Evolutionary conservation across 1,140 invertebrate genomes (phyloP).

Genomic region (Sitobion miscanthi): DNA sequence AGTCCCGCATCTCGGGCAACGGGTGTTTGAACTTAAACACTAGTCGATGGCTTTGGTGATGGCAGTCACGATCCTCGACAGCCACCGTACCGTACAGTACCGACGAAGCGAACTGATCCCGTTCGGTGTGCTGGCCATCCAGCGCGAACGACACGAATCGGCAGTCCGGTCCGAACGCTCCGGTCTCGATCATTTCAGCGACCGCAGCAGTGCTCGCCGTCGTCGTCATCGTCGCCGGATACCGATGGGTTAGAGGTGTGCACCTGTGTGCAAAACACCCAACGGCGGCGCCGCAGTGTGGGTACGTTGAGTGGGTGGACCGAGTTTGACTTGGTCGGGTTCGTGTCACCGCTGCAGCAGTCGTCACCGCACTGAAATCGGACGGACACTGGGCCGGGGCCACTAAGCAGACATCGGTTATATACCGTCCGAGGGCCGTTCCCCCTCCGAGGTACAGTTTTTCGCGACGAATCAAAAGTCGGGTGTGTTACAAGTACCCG

Average conservation of each 20-base stretch:
- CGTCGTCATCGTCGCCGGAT: background rate
- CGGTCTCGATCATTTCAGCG: background rate
- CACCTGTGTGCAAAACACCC: background rate
- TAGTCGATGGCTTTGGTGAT: background rate
- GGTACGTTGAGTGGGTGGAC: background rate
- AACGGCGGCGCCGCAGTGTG: background rate
- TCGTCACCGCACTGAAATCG: background rate
- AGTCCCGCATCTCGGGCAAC: background rate
- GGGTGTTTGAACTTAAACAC: slow-evolving; percentile 37
- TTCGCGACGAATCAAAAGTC: background rate
- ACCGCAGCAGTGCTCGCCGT: background rate
- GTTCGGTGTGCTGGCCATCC: background rate
- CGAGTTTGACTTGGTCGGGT: background rate
- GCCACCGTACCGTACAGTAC: slow-evolving; percentile 27
- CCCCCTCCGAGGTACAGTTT: no score
- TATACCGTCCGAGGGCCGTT: background rate
- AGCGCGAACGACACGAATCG: slow-evolving; percentile 18
- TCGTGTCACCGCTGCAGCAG: background rate
- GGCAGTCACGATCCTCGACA: background rate
- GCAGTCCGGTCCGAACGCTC: background rate
- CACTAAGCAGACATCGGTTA: background rate
- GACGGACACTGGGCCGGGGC: background rate
- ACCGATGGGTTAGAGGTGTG: background rate
- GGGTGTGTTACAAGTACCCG: background rate
- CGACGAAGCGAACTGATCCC: slow-evolving; percentile 42